phyloP scores from a whole-genome alignment of 2,797 vertebrate genomes.

The Notoglanidium macrostoma region DNA sequence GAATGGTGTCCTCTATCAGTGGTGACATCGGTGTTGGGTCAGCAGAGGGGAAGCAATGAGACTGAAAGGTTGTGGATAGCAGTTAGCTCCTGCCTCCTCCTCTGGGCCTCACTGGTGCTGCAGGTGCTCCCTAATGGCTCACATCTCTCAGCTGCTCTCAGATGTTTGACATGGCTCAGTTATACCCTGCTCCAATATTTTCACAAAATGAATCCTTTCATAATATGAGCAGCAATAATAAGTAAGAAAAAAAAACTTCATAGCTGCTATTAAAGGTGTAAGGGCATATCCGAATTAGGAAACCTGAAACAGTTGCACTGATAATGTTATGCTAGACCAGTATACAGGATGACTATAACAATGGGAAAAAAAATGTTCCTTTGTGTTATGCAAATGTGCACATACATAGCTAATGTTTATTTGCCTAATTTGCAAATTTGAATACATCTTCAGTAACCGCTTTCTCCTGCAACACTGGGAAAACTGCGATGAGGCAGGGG shows the following conservation, averaged over 20 bases:
- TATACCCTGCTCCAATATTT: constrained; percentile 1
- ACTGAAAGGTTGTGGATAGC: constrained; percentile 47
- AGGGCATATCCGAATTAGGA: neutral
- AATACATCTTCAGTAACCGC: neutral
- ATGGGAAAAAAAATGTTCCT: neutral
- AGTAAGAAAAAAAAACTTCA: neutral
- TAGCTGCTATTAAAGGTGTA: neutral
- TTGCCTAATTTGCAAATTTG: neutral
- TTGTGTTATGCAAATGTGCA: neutral
- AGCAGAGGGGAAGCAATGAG: constrained; percentile 32
- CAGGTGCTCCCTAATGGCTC: constrained; percentile 33
- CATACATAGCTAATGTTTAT: neutral
- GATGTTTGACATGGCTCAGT: constrained; percentile 21
- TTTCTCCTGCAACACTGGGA: neutral
- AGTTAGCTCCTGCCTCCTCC: constrained; percentile 29
- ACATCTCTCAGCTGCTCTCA: constrained; percentile 28
- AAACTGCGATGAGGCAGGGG: neutral
- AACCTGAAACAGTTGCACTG: neutral
- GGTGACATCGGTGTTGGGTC: constrained; percentile 37
- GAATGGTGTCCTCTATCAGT: constrained; percentile 38
- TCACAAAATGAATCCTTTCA: neutral
- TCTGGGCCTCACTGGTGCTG: constrained; percentile 2
- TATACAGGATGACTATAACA: neutral
- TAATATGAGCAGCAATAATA: constrained; percentile 5
- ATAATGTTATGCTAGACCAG: neutral